Evolutionary conservation across 2,888 invertebrate species (phyloP), one percentile per base, ranked within the genome.

Genomic region (Adelphocoris suturalis): DNA sequence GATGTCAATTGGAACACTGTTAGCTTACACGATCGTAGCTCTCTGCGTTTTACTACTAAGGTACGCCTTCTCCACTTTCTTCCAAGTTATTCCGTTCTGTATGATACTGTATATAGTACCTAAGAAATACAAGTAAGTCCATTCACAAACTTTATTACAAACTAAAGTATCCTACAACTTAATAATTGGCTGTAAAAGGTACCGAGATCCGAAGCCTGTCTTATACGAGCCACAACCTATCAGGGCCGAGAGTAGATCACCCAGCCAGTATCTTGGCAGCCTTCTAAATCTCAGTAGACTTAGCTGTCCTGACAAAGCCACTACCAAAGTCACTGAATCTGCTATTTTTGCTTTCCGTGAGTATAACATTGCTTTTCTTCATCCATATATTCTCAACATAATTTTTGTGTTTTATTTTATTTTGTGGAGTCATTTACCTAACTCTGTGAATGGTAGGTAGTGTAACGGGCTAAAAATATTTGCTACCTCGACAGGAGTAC

Each of bases 1-100:
- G 97, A 98, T 99, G 97, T 98, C 98, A 12, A 98, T 99, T 92
- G 97, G 97, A 14, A 98, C 98, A 0, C 94, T 98, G 0, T 94
- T 98, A 87, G 98, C 98, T 0, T 98, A 98, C 93, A 97, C 98
- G 1, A 98, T 98, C 91, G 98, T 99, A 0, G 97, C 98, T 0
- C 96, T 97, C 90, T 97, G 97, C 92, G 98, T 99, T 0, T 95
- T 98, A 12, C 95, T 99, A 87, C 94, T 98, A 52, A 96, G 98
- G 52, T 87, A 75, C 0, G 48, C 37, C 28, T 5, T 5, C 16
- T 52, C 52, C 16, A 52, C 3, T 37, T 37, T 37, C 7, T 7
- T 37, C 7, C 37, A 37, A 37, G 7, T 37, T 37, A 37, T 37
- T 37, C 37, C 7, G 37, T 37, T 2, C 7, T 37, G 2, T 37